Base-by-base conservation (phyloP, 2,888 invertebrate genomes). In the Campopleginae sp. region DNA sequence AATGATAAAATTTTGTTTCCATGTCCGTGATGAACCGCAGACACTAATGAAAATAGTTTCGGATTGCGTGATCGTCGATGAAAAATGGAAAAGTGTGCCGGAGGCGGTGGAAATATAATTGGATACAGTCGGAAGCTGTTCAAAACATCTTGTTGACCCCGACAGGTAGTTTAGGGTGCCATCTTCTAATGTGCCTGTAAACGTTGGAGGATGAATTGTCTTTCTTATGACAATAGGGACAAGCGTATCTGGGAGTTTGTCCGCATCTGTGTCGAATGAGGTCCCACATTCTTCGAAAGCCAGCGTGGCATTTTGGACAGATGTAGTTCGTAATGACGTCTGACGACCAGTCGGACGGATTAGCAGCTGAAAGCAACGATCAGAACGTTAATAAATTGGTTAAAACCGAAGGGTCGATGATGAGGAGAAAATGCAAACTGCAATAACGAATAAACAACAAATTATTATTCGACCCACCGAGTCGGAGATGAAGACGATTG, bases 141-240 rank as follows among this genome's bases (percentile, higher is more conserved):
- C 84, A 93, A 76, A 91, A 93, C 88, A 91, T 90, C 87, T 90
- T 92, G 66, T 91, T 92, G 33, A 93, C 91, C 46, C 90, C 88
- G 58, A 93, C 91, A 0, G 91, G 91, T 68, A 90, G 68, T n/a
- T 89, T 88, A 0, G 93, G 92, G 86, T 94, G 93, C 93, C 93
- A 93, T 14, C 93, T 89, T 80, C 93, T 89, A n/a, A 93, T 91
- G 86, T 93, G 94, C 72, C 93, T 90, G 83, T 93, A 93, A 86
- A 93, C 91, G 86, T 93, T 93, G 31, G 93, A 93, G 10, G 93
- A 93, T 6, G 93, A 93, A 86, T 94, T 93, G 82, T 94, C 93
- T 88, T 92, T 93, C 86, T 93, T 92, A 80, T 90, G 91, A 87
- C 94, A 94, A 86, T 93, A 93, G 2, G 93, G 93, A 89, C 94